Evolutionary conservation across 2,113 vertebrate species (phyloP).

Genomic region (Patagioenas fasciata): DNA sequence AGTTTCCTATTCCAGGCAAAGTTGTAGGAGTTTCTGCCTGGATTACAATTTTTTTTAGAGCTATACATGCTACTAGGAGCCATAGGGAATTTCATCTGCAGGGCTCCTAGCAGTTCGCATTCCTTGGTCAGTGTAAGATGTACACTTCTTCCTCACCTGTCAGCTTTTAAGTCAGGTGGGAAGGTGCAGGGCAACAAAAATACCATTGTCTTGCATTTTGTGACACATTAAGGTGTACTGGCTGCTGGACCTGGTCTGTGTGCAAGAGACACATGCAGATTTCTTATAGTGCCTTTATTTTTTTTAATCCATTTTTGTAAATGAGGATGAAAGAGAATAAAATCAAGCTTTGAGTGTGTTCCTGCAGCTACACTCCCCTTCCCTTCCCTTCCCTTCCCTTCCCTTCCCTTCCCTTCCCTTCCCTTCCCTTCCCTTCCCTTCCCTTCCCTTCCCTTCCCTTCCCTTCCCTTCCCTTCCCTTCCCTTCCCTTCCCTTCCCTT

Average conservation of each 20-base stretch:
- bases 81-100: background rate
- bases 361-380: background rate
- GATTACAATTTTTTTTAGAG: background rate
- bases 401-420: no score
- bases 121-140: background rate
- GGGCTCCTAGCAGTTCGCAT: background rate
- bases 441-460: no score
- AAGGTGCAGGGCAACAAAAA: background rate
- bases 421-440: no score
- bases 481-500: no score
- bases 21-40: background rate
- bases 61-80: background rate
- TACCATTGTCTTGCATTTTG: background rate
- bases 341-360: background rate
- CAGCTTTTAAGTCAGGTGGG: background rate
- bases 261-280: background rate
- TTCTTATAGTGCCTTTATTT: background rate
- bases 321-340: background rate
- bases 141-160: background rate
- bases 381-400: no score
- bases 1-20: background rate
- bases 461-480: no score
- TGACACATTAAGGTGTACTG: background rate
- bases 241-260: background rate
- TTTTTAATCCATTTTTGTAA: background rate